Evolutionary conservation across 2,797 vertebrate genomes (phyloP), one percentile per base, ranked within the genome.

Genomic region (Rhinella marina): DNA sequence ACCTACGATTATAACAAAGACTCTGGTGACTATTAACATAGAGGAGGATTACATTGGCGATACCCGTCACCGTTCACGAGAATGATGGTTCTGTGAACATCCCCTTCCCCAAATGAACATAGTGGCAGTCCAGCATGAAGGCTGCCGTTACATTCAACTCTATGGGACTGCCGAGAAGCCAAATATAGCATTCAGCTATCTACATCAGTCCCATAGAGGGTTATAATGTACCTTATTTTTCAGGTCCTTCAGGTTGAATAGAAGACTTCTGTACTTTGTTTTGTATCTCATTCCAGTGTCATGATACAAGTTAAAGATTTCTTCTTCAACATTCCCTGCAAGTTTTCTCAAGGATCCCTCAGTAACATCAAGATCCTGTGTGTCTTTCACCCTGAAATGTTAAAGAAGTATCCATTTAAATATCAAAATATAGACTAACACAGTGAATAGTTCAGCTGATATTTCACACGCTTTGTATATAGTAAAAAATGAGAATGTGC

Each of bases 181-280:
- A 41, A 41, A 41, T 41, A 41, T 5, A 41, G 41, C 41, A 41
- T 41, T 41, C 41, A 41, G 41, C 41, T 41, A 41, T 41, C 41
- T 0, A 41, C 41, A 41, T 41, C 41, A 41, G 41, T 41, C 41
- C 41, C 41, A 41, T 41, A 41, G 41, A 41, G 41, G 41, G 41
- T 6, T 32, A 82, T 54, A 7, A 41, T 7, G 81, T 70, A 94
- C 94, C 1, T 80, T 90, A 86, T 94, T 94, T 62, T 91, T 91
- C 59, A 90, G 81, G 66, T 94, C 91, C 0, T 91, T 91, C 84
- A 94, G 89, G 84, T 94, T 94, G 88, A 93, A 94, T 7, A 94
- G 89, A 73, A 94, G 90, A 79, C 92, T 94, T 75, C 94, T 91
- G 90, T 94, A 94, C 86, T 94, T 94, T 66, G 80, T 88, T 90